These are phyloP conservation scores for Aricia artaxerxes DNA, from an alignment of 2,888 invertebrate genomes.

Conservation along the genomic window DNA sequence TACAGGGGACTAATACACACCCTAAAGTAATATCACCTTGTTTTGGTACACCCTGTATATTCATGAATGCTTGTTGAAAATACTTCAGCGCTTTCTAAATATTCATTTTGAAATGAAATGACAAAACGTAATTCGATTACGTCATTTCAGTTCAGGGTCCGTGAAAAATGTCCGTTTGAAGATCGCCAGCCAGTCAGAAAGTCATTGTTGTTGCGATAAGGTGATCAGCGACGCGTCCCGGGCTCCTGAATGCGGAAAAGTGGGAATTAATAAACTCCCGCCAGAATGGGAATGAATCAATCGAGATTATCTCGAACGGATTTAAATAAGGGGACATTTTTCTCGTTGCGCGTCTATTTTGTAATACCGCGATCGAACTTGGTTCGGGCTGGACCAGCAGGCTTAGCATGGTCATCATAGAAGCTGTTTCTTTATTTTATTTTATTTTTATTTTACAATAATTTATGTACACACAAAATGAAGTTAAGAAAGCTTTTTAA, in stretches of 20 bases:
- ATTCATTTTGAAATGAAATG: neutral
- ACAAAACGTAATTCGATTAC: conserved; percentile 20
- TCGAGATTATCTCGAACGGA: conserved; percentile 9
- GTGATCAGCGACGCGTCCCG: conserved; percentile 57
- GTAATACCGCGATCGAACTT: too few relatives aligned
- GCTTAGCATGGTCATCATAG: too few relatives aligned
- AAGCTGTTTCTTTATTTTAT: too few relatives aligned
- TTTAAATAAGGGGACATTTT: conserved; percentile 18
- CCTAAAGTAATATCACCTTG: too few relatives aligned
- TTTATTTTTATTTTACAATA: too few relatives aligned
- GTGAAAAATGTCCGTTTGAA: conserved; percentile 50
- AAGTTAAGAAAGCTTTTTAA: too few relatives aligned
- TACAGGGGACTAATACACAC: too few relatives aligned
- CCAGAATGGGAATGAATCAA: conserved; percentile 33
- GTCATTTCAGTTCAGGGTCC: conserved; percentile 36
- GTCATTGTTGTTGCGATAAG: conserved; percentile 75
- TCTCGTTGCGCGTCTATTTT: neutral
- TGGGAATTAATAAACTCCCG: conserved; percentile 48
- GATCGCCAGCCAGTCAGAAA: conserved; percentile 67
- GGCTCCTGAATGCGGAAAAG: conserved; percentile 62
- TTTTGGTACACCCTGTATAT: too few relatives aligned
- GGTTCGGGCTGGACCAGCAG: too few relatives aligned
- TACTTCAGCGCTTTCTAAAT: neutral
- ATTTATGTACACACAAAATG: too few relatives aligned
- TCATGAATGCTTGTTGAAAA: neutral